Percentiles rank a stretch among this genome's conserved stretches.
Evolutionary conservation across 2,113 vertebrate species (phyloP).

Genomic region (Rattus rattus): DNA sequence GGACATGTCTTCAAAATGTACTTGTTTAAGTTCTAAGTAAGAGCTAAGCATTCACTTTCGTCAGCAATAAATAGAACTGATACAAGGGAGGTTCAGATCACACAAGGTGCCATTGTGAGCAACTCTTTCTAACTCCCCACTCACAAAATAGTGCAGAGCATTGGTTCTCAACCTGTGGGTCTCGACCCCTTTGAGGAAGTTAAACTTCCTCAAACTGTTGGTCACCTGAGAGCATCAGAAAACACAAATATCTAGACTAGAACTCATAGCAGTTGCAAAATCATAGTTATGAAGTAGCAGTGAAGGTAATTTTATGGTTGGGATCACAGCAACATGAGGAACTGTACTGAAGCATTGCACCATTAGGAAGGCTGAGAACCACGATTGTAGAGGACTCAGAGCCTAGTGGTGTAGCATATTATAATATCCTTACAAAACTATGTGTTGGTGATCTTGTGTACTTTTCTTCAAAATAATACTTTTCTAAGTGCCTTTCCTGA

Average conservation of each 20-base stretch:
- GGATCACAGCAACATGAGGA: too few relatives aligned
- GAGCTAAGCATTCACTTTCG: not conserved
- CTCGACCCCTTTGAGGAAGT: too few relatives aligned
- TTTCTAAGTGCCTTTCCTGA: not conserved
- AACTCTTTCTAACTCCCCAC: not conserved
- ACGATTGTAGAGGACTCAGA: not conserved
- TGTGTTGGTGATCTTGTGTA: not conserved
- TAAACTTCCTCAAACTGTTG: too few relatives aligned
- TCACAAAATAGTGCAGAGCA: not conserved
- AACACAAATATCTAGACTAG: too few relatives aligned
- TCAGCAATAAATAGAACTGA: not conserved
- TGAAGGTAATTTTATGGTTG: too few relatives aligned
- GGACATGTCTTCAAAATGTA: not conserved
- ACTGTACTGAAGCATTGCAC: too few relatives aligned
- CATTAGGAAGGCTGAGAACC: too few relatives aligned
- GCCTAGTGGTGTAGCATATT: not conserved
- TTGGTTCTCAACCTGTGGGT: too few relatives aligned
- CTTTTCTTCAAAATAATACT: not conserved
- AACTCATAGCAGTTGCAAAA: too few relatives aligned
- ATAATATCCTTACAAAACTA: conserved; percentile 2
- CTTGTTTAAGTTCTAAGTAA: not conserved
- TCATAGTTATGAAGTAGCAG: too few relatives aligned
- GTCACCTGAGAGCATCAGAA: too few relatives aligned
- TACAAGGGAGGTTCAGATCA: not conserved
- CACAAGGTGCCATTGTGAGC: not conserved